Conservation (phyloP, 2,888 invertebrate species). For the Hedychridium roseum region DNA sequence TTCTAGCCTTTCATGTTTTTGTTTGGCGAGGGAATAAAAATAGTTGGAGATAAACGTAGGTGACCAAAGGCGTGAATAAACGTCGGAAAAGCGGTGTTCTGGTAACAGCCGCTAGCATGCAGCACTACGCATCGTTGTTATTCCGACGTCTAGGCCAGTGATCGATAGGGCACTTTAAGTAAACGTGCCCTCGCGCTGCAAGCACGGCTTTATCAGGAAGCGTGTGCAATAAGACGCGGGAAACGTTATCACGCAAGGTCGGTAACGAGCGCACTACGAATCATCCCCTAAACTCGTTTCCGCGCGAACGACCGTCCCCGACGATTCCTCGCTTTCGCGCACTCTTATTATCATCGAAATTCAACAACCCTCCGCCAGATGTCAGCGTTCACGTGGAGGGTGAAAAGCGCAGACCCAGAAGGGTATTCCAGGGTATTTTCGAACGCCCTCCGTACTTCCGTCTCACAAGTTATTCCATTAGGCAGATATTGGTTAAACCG, state of each 20-base stretch:
- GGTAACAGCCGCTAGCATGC: constrained; percentile 30
- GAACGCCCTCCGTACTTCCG: too few species aligned
- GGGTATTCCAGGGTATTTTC: too few species aligned
- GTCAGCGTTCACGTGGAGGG: constrained; percentile 22
- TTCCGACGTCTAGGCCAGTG: constrained; percentile 6
- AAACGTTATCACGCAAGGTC: constrained; percentile 31
- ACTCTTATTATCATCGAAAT: constrained; percentile 20
- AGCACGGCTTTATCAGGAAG: constrained; percentile 23
- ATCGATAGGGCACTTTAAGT: constrained; percentile 24
- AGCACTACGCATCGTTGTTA: constrained; percentile 32
- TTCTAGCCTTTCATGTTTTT: too few species aligned
- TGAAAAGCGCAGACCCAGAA: too few species aligned
- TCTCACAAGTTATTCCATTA: constrained; percentile 5
- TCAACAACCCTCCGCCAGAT: constrained; percentile 41
- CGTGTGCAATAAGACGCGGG: constrained; percentile 3
- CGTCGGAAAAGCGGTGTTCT: constrained; percentile 14
- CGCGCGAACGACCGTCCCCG: constrained; percentile 25
- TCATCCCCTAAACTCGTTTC: background rate
- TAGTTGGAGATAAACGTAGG: too few species aligned
- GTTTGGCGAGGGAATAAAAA: too few species aligned
- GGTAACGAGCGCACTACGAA: constrained; percentile 25
- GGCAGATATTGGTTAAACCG: constrained; percentile 5
- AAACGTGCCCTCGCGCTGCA: constrained; percentile 3
- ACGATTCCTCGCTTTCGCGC: constrained; percentile 19
- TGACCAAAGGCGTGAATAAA: too few species aligned